These are phyloP conservation scores for Ibidorhyncha struthersii DNA, from an alignment of 2,113 vertebrate genomes.

Conservation along the genomic window DNA sequence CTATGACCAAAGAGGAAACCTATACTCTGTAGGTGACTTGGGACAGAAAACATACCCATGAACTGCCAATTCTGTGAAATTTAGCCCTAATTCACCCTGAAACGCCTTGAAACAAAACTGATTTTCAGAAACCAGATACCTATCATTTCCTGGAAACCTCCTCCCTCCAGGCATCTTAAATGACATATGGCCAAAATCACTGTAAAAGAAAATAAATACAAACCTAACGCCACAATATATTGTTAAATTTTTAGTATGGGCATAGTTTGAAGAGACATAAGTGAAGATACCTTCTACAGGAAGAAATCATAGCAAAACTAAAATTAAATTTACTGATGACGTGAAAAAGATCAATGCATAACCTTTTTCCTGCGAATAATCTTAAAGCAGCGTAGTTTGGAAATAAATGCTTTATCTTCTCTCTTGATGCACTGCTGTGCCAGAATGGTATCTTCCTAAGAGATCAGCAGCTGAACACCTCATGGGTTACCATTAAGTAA, in stretches of 20 bases:
- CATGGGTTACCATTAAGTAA: background rate
- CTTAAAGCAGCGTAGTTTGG: background rate
- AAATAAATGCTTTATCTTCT: background rate
- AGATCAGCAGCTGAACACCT: background rate
- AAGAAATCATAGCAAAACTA: background rate
- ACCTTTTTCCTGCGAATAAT: background rate
- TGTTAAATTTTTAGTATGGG: background rate
- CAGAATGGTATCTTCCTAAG: background rate
- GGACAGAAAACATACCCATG: background rate
- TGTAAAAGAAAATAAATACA: background rate
- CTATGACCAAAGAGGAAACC: background rate
- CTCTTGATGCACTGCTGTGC: background rate
- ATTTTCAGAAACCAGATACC: background rate
- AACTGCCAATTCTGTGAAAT: background rate
- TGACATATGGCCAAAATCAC: background rate
- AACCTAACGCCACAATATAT: background rate
- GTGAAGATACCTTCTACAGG: background rate
- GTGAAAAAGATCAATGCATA: background rate
- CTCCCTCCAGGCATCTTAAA: background rate
- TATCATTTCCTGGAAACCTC: background rate
- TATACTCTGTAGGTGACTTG: background rate
- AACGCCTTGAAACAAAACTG: background rate
- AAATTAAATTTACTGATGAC: background rate
- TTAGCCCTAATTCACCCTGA: background rate
- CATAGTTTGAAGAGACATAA: background rate